These are phyloP conservation scores for Rhinoderma darwinii DNA, from an alignment of 2,113 vertebrate species.

Conservation along the genomic window DNA sequence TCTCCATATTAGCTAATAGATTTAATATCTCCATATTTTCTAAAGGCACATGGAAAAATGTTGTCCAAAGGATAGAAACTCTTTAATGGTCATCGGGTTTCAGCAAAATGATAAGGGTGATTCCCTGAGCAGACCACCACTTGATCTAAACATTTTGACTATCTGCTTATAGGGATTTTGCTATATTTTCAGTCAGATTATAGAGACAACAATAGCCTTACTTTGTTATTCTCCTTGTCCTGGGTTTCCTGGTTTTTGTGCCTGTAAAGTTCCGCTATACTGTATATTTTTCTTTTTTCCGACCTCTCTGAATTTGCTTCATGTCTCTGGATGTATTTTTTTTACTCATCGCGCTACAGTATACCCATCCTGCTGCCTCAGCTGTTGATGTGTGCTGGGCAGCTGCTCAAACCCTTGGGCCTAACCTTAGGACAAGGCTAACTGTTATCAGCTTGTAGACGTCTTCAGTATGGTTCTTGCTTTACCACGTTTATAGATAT, in stretches of 20 bases:
- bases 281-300: background rate
- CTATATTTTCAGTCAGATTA: background rate
- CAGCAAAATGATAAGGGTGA: too few species aligned
- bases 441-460: constrained; percentile 25
- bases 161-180: background rate
- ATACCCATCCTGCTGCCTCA: constrained; percentile 7
- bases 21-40: too few species aligned
- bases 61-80: too few species aligned
- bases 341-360: background rate
- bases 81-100: too few species aligned
- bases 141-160: background rate
- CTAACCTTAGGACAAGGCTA: constrained; percentile 27
- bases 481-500: background rate
- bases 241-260: background rate
- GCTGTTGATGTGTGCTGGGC: constrained; percentile 12
- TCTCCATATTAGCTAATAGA: too few species aligned
- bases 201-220: background rate
- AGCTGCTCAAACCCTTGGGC: constrained; percentile 18
- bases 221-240: too few species aligned
- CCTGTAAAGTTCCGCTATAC: background rate
- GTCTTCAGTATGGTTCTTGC: constrained; percentile 13
- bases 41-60: too few species aligned
- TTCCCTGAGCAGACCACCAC: background rate
- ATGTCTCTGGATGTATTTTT: background rate
- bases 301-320: background rate